phyloP scores from a whole-genome alignment of 2,113 vertebrate species.

The Micromys minutus region DNA sequence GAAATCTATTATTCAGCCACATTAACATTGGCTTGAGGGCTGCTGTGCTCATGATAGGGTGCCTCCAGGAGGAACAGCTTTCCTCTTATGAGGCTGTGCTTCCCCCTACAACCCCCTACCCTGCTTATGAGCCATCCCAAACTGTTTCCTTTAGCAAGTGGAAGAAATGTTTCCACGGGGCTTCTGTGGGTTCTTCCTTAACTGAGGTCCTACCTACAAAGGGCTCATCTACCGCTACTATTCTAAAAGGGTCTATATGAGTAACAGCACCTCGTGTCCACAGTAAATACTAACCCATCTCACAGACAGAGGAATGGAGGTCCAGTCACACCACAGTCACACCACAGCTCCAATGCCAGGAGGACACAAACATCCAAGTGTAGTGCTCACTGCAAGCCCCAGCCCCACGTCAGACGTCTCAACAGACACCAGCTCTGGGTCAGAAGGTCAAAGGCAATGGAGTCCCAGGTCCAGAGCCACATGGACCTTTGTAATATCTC shows the following conservation, averaged over 20 bases:
- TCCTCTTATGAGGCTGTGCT: neutral
- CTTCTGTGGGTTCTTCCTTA: too few species aligned
- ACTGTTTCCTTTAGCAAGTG: neutral
- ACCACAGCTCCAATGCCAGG: accelerated
- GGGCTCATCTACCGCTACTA: neutral
- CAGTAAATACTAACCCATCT: neutral
- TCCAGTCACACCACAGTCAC: neutral
- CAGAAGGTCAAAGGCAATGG: neutral
- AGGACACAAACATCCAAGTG: accelerated
- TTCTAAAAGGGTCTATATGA: accelerated
- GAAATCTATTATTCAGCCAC: accelerated
- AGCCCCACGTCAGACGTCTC: accelerated
- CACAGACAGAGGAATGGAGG: neutral
- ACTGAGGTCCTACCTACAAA: accelerated
- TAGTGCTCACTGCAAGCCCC: accelerated
- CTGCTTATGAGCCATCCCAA: accelerated
- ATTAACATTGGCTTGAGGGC: accelerated
- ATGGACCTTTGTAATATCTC: accelerated
- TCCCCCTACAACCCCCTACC: accelerated
- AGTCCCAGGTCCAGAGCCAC: accelerated
- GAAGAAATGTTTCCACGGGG: accelerated
- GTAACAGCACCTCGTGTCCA: neutral
- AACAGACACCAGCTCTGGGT: accelerated
- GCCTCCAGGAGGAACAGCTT: neutral
- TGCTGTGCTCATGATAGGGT: accelerated